Evolutionary conservation across 2,888 invertebrate species (phyloP).

Genomic region (Thereva unica): DNA sequence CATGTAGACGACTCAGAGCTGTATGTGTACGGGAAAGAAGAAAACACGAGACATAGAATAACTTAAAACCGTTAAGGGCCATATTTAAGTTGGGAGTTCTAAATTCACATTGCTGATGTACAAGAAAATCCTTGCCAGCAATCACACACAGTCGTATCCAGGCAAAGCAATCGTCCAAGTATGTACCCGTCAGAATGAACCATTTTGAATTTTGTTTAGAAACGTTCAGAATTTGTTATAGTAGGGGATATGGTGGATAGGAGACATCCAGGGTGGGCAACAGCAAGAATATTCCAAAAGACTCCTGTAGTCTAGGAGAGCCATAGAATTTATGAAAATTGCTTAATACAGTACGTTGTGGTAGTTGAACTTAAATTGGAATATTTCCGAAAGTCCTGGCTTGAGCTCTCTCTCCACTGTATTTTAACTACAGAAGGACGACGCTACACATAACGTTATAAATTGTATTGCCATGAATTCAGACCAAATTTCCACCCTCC

Average conservation of each 20-base stretch:
- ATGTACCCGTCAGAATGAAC: conserved; percentile 16
- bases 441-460: conserved; percentile 19
- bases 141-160: background rate
- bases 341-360: conserved; percentile 42
- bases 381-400: conserved; percentile 36
- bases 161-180: background rate
- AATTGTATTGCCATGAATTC: conserved; percentile 30
- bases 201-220: conserved; percentile 18
- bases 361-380: conserved; percentile 44
- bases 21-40: too few species aligned
- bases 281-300: conserved; percentile 23
- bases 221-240: conserved; percentile 9
- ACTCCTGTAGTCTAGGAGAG: conserved; percentile 21
- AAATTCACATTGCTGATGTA: background rate
- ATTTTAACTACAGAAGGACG: conserved; percentile 25
- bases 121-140: conserved; percentile 7
- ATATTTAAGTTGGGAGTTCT: too few species aligned
- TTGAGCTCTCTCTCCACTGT: background rate
- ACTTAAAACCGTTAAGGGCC: too few species aligned
- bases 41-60: too few species aligned
- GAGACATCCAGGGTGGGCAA: conserved; percentile 5
- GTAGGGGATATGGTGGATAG: background rate
- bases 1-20: too few species aligned
- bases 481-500: conserved; percentile 26
- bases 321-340: conserved; percentile 44